Evolutionary conservation across 37 sponge, comb jelly and placozoan species (phyloP), one percentile per base, ranked within the genome.

Genomic region (Lycopodina hypogea): DNA sequence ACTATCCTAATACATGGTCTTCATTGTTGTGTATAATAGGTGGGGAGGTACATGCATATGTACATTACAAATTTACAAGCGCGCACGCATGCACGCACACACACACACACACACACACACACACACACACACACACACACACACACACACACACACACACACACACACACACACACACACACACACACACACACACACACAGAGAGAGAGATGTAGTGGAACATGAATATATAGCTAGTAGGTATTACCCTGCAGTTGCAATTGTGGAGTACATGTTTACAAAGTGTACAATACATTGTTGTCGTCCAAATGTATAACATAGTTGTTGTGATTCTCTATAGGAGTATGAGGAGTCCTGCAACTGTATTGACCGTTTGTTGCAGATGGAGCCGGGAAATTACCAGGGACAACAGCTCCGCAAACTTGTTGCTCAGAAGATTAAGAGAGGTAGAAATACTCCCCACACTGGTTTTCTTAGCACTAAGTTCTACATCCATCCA

Each of bases 371-470:
- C 17, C 57, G 82, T 63, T 65, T 90, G 23, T 78, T 93, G 0
- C 65, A 86, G 36, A 87, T 89, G 83, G 94, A 93, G 63, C 94
- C 91, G 22, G 74, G 76, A 51, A 93, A 93, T 64, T 24, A 56
- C 26, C 94, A 93, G 73, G 94, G 91, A 26, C 78, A 90, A 36
- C 77, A 93, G 55, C 76, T 93, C 55, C 80, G 87, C 60, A 39
- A 75, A 42, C 81, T 93, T 8, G 80, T 93, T 33, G 45, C 53
- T 33, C 79, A 81, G 48, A 93, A 90, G 68, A 77, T 80, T 21
- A 78, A 35, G 22, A 82, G 84, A 89, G 94, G 94, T 90, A 59
- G 9, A 28, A 59, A 26, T 59, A 26, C 4, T 59, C 28, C 28
- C 28, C 28, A 26, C n/a, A 59, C 4, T 17, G 12, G 12, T 12